Conservation (phyloP, 2,888 invertebrate species). For the Leucoma salicis region DNA sequence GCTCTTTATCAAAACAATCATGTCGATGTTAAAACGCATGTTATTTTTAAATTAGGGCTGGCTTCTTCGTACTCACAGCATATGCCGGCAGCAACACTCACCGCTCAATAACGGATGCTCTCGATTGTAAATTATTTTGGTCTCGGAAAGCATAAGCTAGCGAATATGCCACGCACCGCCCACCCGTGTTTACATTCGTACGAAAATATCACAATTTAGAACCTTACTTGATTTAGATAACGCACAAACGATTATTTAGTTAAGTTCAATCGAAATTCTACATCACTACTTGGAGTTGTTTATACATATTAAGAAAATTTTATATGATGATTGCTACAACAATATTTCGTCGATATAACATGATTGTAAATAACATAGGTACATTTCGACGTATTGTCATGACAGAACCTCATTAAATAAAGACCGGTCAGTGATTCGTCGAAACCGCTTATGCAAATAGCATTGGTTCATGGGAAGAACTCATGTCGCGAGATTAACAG, state of each 20-base stretch:
- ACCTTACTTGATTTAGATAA: constrained; percentile 38
- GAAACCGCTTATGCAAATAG: constrained; percentile 62
- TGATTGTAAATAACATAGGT: too few species aligned
- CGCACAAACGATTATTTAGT: constrained; percentile 47
- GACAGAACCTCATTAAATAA: constrained; percentile 56
- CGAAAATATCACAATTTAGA: constrained; percentile 54
- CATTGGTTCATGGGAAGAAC: constrained; percentile 43
- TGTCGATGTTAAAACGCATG: constrained; percentile 23
- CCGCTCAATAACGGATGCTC: constrained; percentile 64
- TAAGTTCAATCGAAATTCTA: too few species aligned
- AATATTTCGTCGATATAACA: too few species aligned
- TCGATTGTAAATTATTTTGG: constrained; percentile 75
- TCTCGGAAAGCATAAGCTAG: constrained; percentile 71
- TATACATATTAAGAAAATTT: too few species aligned
- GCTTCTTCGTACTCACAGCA: constrained; percentile 35
- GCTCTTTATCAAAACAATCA: constrained; percentile 33
- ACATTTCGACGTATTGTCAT: constrained; percentile 50
- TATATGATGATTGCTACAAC: too few species aligned
- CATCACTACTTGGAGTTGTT: too few species aligned
- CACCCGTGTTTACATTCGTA: constrained; percentile 48
- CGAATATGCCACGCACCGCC: constrained; percentile 45
- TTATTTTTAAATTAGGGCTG: constrained; percentile 41
- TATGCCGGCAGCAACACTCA: constrained; percentile 42
- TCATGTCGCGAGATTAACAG: constrained; percentile 47
- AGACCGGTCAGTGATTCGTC: constrained; percentile 50